A percentile compares a stretch with the other conserved stretches of the same genome.
These are phyloP conservation scores for Lepetodrilus schrolli DNA, from an alignment of 2,888 invertebrate species.

Conservation along the genomic window DNA sequence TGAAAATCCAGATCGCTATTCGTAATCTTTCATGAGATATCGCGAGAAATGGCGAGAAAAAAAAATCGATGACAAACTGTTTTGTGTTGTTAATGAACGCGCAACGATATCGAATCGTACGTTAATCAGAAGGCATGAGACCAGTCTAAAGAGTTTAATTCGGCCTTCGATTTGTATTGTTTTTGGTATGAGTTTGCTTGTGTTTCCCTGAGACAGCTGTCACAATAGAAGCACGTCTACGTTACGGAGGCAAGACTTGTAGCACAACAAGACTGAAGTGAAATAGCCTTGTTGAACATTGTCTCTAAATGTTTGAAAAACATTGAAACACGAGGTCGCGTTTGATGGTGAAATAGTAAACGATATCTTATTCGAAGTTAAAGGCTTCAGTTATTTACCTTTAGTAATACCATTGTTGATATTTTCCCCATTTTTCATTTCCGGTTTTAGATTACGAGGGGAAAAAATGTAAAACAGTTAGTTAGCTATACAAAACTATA, in stretches of 20 bases:
- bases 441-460: not conserved
- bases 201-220: constrained; percentile 12
- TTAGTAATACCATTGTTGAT: not conserved
- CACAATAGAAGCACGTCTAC: not conserved
- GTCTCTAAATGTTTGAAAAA: not conserved
- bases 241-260: not conserved
- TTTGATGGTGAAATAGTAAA: constrained; percentile 4
- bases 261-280: not conserved
- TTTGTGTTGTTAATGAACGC: too few species aligned
- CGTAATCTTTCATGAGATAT: constrained; percentile 15
- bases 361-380: constrained; percentile 1
- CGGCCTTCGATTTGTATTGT: not conserved
- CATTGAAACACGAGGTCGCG: not conserved
- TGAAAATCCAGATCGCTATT: constrained; percentile 11
- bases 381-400: not conserved
- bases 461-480: not conserved
- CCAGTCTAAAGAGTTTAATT: not conserved
- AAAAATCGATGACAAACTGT: too few species aligned
- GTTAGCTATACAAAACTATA: not conserved
- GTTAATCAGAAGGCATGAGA: too few species aligned
- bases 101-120: too few species aligned
- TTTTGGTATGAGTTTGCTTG: not conserved
- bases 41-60: constrained; percentile 5
- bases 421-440: not conserved
- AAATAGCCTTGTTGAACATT: not conserved